Evolutionary conservation across 2,113 vertebrate genomes (phyloP).

Genomic region (Zapus hudsonius): DNA sequence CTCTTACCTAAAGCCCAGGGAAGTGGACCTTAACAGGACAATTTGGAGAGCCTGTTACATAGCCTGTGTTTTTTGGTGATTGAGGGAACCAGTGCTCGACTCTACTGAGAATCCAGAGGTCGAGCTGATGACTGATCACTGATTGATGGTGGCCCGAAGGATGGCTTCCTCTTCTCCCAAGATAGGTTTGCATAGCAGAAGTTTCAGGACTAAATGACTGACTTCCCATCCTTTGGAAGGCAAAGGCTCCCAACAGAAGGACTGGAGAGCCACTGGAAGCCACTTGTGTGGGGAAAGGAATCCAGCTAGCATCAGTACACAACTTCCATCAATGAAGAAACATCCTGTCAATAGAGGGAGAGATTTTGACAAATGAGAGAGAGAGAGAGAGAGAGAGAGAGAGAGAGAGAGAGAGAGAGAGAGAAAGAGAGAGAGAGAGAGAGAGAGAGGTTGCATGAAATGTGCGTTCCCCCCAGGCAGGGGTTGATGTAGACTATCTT

Average conservation of each 20-base stretch:
- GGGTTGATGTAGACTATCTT: too few species aligned
- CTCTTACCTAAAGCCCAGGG: background rate
- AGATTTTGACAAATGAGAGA: background rate
- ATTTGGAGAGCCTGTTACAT: background rate
- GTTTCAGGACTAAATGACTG: background rate
- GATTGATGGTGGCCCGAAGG: background rate
- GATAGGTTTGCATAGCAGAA: background rate
- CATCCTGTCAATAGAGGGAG: background rate
- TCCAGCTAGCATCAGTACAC: background rate
- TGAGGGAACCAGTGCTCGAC: background rate
- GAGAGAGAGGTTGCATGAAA: too few species aligned
- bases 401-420: background rate
- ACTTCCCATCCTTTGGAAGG: background rate
- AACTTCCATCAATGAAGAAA: background rate
- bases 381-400: background rate
- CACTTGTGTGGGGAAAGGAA: background rate
- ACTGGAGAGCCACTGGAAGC: background rate
- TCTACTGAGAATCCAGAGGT: background rate
- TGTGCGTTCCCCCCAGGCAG: too few species aligned
- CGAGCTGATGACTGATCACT: accelerated
- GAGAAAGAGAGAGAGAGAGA: background rate
- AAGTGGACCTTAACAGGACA: background rate
- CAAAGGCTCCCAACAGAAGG: background rate
- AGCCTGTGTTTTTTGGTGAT: background rate
- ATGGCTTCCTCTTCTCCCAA: background rate